phyloP scores from a whole-genome alignment of 2,113 vertebrate species.

The Opisthocomus hoazin region DNA sequence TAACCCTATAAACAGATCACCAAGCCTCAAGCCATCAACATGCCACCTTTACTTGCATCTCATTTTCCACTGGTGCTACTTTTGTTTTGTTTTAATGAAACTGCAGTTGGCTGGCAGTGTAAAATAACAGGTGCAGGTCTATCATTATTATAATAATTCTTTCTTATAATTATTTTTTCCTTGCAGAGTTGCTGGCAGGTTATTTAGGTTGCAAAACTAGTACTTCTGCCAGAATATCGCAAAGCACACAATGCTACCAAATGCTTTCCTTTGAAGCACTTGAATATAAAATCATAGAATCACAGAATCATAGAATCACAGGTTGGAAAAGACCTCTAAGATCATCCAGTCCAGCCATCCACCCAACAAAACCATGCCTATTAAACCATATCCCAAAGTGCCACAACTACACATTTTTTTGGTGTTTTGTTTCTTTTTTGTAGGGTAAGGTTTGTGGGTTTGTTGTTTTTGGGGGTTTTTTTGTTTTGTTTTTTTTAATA shows the following conservation, averaged over 20 bases:
- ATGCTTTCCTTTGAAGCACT: neutral
- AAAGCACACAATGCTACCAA: neutral
- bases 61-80: neutral
- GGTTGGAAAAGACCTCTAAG: no score
- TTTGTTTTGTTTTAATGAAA: neutral
- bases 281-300: no score
- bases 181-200: neutral
- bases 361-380: no score
- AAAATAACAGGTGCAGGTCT: neutral
- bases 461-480: no score
- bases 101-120: neutral
- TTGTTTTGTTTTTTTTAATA: neutral
- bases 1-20: neutral
- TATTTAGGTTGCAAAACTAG: neutral
- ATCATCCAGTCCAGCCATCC: no score
- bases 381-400: no score
- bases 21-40: neutral
- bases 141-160: neutral
- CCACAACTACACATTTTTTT: no score
- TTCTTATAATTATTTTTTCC: conserved; percentile 22
- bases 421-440: no score
- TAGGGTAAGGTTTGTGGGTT: no score
- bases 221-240: neutral
- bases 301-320: no score
- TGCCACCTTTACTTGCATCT: neutral